Evolutionary conservation across 30 jellyfish, hydroid and myxozoan species (phyloP).

Genomic region (Cassiopea andromeda): DNA sequence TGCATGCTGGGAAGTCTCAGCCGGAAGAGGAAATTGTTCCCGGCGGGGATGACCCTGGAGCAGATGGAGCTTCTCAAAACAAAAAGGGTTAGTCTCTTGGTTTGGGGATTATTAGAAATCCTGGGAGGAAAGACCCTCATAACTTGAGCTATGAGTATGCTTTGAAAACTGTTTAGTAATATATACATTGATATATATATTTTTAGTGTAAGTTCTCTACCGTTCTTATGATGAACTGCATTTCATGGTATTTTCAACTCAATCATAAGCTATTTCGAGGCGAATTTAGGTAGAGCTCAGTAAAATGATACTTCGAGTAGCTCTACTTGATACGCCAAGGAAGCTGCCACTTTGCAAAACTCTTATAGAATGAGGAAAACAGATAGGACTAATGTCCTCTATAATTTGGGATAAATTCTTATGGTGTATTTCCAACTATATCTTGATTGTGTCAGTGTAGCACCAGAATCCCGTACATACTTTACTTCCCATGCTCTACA

Average conservation of each 20-base stretch:
- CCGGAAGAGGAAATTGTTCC: slow-evolving; percentile 48
- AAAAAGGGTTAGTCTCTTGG: slow-evolving; percentile 56
- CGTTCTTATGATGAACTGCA: no score
- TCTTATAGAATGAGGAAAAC: neutral
- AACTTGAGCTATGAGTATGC: no score
- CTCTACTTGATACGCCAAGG: neutral
- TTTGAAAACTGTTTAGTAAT: no score
- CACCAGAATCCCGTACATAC: neutral
- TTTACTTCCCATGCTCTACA: neutral
- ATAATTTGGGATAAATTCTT: no score
- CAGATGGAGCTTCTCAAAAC: slow-evolving; percentile 76
- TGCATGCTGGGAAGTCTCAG: slow-evolving; percentile 63
- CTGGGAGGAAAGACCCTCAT: no score
- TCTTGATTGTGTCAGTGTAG: neutral
- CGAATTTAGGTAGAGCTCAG: no score
- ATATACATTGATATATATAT: no score
- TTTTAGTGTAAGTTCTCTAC: no score
- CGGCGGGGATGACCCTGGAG: slow-evolving; percentile 82
- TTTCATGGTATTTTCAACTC: no score
- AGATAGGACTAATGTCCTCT: no score
- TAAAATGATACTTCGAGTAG: neutral
- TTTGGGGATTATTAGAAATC: neutral
- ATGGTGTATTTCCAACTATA: neutral
- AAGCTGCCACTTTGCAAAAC: neutral
- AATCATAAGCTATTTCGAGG: no score